phyloP scores from a whole-genome alignment of 2,888 invertebrate species.

The Eupithecia subumbrata region DNA sequence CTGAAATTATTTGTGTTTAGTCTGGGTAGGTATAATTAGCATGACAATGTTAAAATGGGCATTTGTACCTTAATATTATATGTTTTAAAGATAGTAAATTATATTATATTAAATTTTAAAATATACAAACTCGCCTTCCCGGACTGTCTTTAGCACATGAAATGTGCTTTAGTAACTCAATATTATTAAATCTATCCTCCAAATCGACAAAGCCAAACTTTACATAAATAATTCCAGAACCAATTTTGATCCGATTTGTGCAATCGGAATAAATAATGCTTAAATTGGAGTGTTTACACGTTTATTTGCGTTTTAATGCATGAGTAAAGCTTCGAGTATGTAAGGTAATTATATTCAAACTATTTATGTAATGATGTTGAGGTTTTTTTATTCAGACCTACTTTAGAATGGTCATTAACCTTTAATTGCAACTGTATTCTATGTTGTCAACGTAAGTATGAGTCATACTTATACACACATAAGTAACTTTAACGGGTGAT shows the following conservation, averaged over 20 bases:
- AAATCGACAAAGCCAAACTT: neutral
- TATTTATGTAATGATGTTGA: neutral
- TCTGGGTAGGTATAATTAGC: too few relatives aligned
- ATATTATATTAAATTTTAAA: too few relatives aligned
- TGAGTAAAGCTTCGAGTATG: constrained; percentile 21
- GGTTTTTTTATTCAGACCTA: constrained; percentile 20
- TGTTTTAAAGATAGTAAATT: too few relatives aligned
- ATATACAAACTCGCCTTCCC: too few relatives aligned
- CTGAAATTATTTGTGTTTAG: too few relatives aligned
- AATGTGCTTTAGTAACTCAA: too few relatives aligned
- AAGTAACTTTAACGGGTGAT: neutral
- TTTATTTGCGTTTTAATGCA: constrained; percentile 27
- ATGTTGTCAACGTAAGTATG: neutral
- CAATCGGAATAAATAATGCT: constrained; percentile 32
- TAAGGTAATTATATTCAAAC: constrained; percentile 24
- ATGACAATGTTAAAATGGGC: too few relatives aligned
- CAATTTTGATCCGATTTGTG: constrained; percentile 8
- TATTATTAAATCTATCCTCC: neutral
- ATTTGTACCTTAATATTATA: too few relatives aligned
- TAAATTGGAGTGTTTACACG: constrained; percentile 27
- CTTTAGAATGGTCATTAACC: constrained; percentile 19
- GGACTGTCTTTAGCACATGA: too few relatives aligned
- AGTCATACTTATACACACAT: neutral
- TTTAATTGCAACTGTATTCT: constrained; percentile 12
- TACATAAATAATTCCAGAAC: neutral